These are phyloP conservation scores for Drosophila diplacantha DNA, from an alignment of 2,888 invertebrate genomes.

Conservation along the genomic window DNA sequence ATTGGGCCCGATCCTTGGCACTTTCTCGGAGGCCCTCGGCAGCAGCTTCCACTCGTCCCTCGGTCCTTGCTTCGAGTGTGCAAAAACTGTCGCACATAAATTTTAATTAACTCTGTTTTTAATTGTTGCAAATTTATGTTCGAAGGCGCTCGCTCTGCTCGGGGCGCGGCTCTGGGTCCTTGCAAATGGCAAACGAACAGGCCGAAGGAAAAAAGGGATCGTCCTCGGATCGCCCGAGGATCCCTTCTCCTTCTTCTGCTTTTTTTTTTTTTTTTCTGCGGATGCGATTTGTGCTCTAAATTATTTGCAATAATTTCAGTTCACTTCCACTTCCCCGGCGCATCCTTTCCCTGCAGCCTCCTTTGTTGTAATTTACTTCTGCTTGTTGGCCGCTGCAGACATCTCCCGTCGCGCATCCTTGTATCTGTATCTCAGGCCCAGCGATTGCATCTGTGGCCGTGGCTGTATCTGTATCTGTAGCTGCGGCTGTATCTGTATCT, in stretches of 20 bases:
- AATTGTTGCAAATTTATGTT: constrained; percentile 73
- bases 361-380: constrained; percentile 66
- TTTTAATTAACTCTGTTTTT: constrained; percentile 74
- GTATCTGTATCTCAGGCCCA: constrained; percentile 34
- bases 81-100: constrained; percentile 74
- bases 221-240: constrained; percentile 20
- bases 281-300: constrained; percentile 70
- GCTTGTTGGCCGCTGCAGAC: constrained; percentile 55
- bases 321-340: constrained; percentile 34
- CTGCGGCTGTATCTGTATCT: constrained; percentile 30
- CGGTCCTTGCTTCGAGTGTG: constrained; percentile 32
- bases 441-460: constrained; percentile 41
- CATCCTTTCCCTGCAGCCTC: constrained; percentile 24
- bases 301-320: constrained; percentile 73
- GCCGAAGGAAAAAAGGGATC: constrained; percentile 34
- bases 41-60: constrained; percentile 24
- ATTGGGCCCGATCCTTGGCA: constrained; percentile 42
- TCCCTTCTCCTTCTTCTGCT: constrained; percentile 31
- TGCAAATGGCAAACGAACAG: constrained; percentile 64
- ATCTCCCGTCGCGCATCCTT: constrained; percentile 36
- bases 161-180: neutral
- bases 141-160: constrained; percentile 42
- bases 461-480: constrained; percentile 29
- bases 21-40: neutral
- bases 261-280: constrained; percentile 32